These are phyloP conservation scores for Habrosyne pyritoides DNA, from an alignment of 2,888 invertebrate genomes.

Conservation along the genomic window DNA sequence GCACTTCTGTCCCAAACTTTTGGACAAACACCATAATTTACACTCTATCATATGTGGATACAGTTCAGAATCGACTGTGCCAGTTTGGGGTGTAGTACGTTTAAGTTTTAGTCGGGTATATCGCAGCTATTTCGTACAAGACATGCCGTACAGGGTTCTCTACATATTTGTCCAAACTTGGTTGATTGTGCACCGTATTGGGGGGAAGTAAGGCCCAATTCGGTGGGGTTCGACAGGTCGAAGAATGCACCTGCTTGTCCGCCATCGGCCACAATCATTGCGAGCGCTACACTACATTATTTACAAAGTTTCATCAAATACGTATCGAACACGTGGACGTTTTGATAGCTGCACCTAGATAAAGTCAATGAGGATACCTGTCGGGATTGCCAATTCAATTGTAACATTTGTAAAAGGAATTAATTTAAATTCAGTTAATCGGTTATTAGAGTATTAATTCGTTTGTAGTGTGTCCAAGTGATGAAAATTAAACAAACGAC, in stretches of 20 bases:
- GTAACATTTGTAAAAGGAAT: too few relatives aligned
- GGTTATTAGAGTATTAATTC: too few relatives aligned
- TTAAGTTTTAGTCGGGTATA: conserved; percentile 33
- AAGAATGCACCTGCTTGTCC: conserved; percentile 70
- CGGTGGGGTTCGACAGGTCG: conserved; percentile 22
- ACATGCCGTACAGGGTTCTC: conserved; percentile 74
- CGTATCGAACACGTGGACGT: conserved; percentile 32
- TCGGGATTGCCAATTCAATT: not conserved
- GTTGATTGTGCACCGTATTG: conserved; percentile 55
- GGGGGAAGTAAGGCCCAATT: conserved; percentile 49
- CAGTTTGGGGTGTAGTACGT: conserved; percentile 33
- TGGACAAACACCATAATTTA: conserved; percentile 35
- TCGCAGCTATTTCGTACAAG: conserved; percentile 71
- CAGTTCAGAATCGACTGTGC: conserved; percentile 26
- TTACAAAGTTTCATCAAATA: conserved; percentile 52
- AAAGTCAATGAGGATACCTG: not conserved
- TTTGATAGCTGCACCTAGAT: not conserved
- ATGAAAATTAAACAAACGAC: too few relatives aligned
- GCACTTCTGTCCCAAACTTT: conserved; percentile 65
- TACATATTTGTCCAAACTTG: conserved; percentile 66
- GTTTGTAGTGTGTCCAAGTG: too few relatives aligned
- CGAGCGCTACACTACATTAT: conserved; percentile 50
- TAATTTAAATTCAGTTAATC: too few relatives aligned
- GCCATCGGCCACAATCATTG: conserved; percentile 60
- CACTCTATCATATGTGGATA: conserved; percentile 33